phyloP scores from a whole-genome alignment of 2,797 vertebrate species.

The Protonibea diacanthus region DNA sequence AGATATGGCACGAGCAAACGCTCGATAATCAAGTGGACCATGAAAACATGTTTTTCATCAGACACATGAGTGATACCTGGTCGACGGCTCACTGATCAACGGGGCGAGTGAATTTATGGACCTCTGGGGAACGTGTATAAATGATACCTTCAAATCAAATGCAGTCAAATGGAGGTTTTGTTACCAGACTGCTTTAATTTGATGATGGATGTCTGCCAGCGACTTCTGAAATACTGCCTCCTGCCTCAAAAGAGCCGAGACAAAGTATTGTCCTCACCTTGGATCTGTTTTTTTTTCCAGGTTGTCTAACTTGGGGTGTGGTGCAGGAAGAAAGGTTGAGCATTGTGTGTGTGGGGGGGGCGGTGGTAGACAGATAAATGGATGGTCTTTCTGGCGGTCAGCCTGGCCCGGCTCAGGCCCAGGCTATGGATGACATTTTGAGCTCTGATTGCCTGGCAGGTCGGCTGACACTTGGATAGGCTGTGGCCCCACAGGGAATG shows the following conservation, averaged over 20 bases:
- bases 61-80: conserved; percentile 50
- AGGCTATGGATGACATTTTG: conserved; percentile 75
- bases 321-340: conserved; percentile 14
- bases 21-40: conserved; percentile 72
- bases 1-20: conserved; percentile 61
- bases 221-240: neutral
- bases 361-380: conserved; percentile 56
- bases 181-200: conserved; percentile 12
- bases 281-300: conserved; percentile 5
- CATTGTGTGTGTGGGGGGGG: conserved; percentile 3
- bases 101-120: conserved; percentile 26
- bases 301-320: neutral
- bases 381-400: conserved; percentile 48
- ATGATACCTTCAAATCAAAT: conserved; percentile 34
- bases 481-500: conserved; percentile 68
- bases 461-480: conserved; percentile 71
- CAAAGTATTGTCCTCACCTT: conserved; percentile 20
- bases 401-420: conserved; percentile 55
- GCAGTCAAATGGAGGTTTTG: conserved; percentile 23
- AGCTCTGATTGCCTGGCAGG: conserved; percentile 77
- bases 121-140: conserved; percentile 8
- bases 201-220: conserved; percentile 1
- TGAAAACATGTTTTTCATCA: conserved; percentile 69
- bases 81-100: conserved; percentile 26
- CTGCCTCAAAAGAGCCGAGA: conserved; percentile 1